Percentiles rank a stretch among this genome's conserved stretches.
phyloP scores from a whole-genome alignment of 1,140 invertebrate genomes.

The fruit fly (Drosophila melanogaster) region DNA sequence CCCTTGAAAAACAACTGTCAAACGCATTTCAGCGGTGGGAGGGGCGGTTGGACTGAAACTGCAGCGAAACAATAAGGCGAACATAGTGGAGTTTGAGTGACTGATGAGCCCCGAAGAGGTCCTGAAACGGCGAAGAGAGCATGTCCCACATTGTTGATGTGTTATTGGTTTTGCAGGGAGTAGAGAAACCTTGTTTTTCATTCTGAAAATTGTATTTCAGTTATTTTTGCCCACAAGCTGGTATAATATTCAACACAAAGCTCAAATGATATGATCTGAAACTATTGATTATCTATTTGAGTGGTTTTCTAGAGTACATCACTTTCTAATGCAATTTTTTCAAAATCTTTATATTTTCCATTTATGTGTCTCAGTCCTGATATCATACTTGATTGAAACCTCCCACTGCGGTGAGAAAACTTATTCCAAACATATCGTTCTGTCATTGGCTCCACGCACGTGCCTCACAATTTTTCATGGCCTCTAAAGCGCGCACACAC shows the following conservation, averaged over 20 bases:
- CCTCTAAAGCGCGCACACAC: slow-evolving; percentile 36
- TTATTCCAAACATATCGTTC: slow-evolving; percentile 37
- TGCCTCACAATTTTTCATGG: slow-evolving; percentile 72
- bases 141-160: slow-evolving; percentile 32
- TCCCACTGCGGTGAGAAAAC: background rate
- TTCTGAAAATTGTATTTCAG: too few species aligned
- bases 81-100: slow-evolving; percentile 30
- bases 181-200: background rate
- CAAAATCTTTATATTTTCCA: too few species aligned
- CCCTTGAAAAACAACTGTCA: slow-evolving; percentile 77
- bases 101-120: slow-evolving; percentile 33
- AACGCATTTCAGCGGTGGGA: slow-evolving; percentile 59
- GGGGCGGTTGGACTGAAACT: slow-evolving; percentile 2
- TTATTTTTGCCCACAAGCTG: too few species aligned
- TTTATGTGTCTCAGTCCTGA: too few species aligned
- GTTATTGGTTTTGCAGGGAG: slow-evolving; percentile 55
- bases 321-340: too few species aligned
- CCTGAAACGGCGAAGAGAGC: slow-evolving; percentile 18
- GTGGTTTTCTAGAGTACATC: too few species aligned
- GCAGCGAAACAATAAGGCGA: slow-evolving; percentile 18
- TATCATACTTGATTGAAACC: slow-evolving; percentile 12
- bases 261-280: too few species aligned
- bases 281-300: too few species aligned
- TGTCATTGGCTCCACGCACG: slow-evolving; percentile 63
- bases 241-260: too few species aligned